phyloP scores from a whole-genome alignment of 64 coral and sea anemone genomes.

The Montipora sp. region DNA sequence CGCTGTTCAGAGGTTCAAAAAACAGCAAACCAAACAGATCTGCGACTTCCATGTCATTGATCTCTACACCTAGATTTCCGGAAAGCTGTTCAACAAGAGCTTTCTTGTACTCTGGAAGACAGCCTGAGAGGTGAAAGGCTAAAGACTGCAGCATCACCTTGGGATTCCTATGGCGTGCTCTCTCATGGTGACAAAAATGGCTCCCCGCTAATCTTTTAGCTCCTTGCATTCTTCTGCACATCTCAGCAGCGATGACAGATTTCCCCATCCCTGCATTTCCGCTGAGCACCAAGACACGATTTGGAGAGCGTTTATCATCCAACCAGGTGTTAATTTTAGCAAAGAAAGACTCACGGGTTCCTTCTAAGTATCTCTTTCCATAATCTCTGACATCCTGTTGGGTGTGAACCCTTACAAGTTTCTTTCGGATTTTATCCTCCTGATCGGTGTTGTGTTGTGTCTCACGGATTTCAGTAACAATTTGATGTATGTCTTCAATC shows the following conservation, averaged over 20 bases:
- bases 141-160: slow-evolving; percentile 59
- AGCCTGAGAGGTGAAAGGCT: slow-evolving; percentile 15
- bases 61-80: slow-evolving; percentile 31
- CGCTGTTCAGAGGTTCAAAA: slow-evolving; percentile 13
- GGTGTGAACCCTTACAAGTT: background rate
- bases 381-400: background rate
- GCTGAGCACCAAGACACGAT: slow-evolving; percentile 33
- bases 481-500: too few relatives aligned
- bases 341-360: background rate
- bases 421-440: background rate
- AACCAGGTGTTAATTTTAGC: background rate
- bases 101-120: slow-evolving; percentile 36
- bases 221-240: slow-evolving; percentile 40
- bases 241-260: slow-evolving; percentile 23
- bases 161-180: slow-evolving; percentile 31
- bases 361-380: background rate
- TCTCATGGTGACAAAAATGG: slow-evolving; percentile 57
- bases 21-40: slow-evolving; percentile 63
- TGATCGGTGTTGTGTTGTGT: background rate
- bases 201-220: slow-evolving; percentile 28
- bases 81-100: slow-evolving; percentile 30
- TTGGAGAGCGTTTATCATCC: background rate
- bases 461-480: too few relatives aligned
- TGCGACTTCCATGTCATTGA: slow-evolving; percentile 23
- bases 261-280: slow-evolving; percentile 61